Percentiles rank a stretch among this genome's conserved stretches.
Conservation (phyloP, 2,797 vertebrate species). For the Gymnoscopelus braueri region DNA sequence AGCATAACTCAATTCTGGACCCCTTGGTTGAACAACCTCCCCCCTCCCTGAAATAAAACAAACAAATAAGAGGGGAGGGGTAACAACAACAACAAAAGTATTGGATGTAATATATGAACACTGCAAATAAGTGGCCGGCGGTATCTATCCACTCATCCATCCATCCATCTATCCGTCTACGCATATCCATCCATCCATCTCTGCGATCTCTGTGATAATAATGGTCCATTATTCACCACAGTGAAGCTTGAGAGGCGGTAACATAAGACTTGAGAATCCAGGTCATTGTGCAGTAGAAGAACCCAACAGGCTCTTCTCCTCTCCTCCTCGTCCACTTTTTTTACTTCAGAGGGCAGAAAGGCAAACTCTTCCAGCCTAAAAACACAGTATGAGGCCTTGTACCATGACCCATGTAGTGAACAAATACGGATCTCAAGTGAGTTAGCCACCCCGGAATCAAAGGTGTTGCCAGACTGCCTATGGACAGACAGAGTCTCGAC, state of each 20-base stretch:
- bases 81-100: constrained; percentile 49
- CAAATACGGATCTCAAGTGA: no score
- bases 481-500: neutral
- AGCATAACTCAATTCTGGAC: constrained; percentile 75
- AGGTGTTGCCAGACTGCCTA: no score
- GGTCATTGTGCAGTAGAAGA: constrained; percentile 29
- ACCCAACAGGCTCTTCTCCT: neutral
- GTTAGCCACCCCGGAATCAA: no score
- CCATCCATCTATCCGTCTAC: no score
- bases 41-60: constrained; percentile 40
- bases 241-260: constrained; percentile 21
- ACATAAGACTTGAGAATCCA: constrained; percentile 39
- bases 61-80: constrained; percentile 66
- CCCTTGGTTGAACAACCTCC: constrained; percentile 49
- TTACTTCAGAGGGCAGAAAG: no score
- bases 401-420: no score
- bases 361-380: no score
- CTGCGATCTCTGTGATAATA: constrained; percentile 11
- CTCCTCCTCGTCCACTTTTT: neutral
- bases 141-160: constrained; percentile 2
- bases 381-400: no score
- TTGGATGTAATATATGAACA: constrained; percentile 63
- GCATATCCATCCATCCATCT: no score
- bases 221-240: constrained; percentile 29
- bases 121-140: constrained; percentile 57